These are phyloP conservation scores for Littorina saxatilis DNA, from an alignment of 1,140 invertebrate genomes.

Conservation along the genomic window DNA sequence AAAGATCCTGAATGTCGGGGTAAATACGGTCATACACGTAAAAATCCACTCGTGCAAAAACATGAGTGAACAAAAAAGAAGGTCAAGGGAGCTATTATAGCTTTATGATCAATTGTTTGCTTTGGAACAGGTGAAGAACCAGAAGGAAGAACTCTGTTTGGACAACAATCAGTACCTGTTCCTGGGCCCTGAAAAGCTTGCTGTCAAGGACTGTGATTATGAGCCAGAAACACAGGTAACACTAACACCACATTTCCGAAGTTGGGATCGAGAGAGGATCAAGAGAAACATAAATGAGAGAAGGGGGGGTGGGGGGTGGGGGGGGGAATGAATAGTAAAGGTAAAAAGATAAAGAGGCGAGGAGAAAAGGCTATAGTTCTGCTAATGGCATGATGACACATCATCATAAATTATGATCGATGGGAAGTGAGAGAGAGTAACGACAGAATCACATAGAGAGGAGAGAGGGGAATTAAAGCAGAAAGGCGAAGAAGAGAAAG, in stretches of 20 bases:
- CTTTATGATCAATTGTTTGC: no score
- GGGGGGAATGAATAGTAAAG: neutral
- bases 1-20: no score
- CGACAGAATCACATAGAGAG: neutral
- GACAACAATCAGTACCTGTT: constrained; percentile 63
- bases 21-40: no score
- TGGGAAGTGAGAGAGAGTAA: no score
- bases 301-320: neutral
- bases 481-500: neutral
- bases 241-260: neutral
- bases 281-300: no score
- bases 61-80: no score
- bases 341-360: neutral
- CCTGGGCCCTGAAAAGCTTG: constrained; percentile 43
- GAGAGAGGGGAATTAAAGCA: neutral
- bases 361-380: neutral
- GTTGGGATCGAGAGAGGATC: neutral
- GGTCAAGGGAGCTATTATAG: no score
- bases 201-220: constrained; percentile 47
- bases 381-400: no score
- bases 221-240: constrained; percentile 54
- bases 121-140: constrained; percentile 51
- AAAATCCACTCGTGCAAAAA: no score
- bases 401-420: no score
- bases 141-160: constrained; percentile 43